Percentiles rank a stretch among this genome's conserved stretches.
Conservation (phyloP, 2,888 invertebrate genomes). For the Spodoptera littoralis region DNA sequence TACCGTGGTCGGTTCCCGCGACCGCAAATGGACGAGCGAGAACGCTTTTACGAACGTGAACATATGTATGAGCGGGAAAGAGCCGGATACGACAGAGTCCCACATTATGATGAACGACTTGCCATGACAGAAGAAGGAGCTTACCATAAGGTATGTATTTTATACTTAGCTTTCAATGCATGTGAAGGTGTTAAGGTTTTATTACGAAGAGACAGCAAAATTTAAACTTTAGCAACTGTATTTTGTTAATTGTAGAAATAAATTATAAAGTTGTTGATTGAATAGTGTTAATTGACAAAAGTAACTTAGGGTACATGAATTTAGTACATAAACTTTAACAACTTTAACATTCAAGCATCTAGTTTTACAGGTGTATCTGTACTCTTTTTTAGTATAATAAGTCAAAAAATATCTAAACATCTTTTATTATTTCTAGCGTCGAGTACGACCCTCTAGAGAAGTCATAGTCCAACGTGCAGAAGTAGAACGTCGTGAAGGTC, state of each 20-base stretch:
- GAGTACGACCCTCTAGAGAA: conserved; percentile 88
- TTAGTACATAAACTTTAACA: too few species aligned
- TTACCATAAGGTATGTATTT: conserved; percentile 76
- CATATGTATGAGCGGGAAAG: conserved; percentile 78
- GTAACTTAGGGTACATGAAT: too few species aligned
- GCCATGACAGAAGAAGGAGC: conserved; percentile 72
- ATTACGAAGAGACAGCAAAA: too few species aligned
- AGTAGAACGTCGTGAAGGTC: conserved; percentile 71
- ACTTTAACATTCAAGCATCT: too few species aligned
- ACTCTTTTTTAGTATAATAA: too few species aligned
- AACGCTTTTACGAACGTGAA: conserved; percentile 78
- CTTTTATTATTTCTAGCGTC: conserved; percentile 69
- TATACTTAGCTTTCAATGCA: neutral
- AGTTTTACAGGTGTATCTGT: too few species aligned
- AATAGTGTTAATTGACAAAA: too few species aligned
- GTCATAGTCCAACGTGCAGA: conserved; percentile 93
- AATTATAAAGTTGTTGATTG: too few species aligned
- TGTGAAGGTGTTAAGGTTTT: too few species aligned
- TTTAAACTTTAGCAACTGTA: too few species aligned
- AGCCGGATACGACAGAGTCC: conserved; percentile 71
- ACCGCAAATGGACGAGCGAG: conserved; percentile 73
- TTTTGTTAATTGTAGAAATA: too few species aligned
- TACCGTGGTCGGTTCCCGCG: conserved; percentile 76
- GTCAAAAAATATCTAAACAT: too few species aligned
- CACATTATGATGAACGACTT: conserved; percentile 78